Percentiles rank a stretch among this genome's conserved stretches.
These are phyloP conservation scores for Matsumyia berberina DNA, from an alignment of 2,888 invertebrate species.

Conservation along the genomic window DNA sequence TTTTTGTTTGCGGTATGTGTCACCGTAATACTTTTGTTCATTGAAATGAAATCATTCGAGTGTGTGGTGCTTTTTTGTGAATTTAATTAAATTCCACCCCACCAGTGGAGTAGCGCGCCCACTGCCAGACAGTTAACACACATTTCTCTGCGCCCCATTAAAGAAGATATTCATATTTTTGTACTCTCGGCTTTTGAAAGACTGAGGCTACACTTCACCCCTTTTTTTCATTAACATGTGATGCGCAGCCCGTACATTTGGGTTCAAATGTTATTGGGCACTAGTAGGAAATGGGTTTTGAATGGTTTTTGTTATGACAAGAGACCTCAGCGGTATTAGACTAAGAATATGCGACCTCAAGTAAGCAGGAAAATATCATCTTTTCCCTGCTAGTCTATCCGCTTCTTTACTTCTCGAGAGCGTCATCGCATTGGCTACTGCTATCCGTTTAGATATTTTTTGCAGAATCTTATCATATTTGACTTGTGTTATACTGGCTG, in stretches of 20 bases:
- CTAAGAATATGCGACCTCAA: no score
- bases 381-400: no score
- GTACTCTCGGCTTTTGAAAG: slow-evolving; percentile 15
- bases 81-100: slow-evolving; percentile 51
- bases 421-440: no score
- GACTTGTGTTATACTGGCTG: no score
- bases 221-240: slow-evolving; percentile 1
- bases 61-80: slow-evolving; percentile 43
- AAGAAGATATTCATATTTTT: slow-evolving; percentile 50
- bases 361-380: no score
- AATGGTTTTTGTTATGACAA: no score
- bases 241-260: background rate
- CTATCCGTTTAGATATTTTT: no score
- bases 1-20: slow-evolving; percentile 12
- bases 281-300: no score
- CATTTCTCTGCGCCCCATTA: slow-evolving; percentile 45
- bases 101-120: background rate
- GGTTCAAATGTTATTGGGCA: background rate
- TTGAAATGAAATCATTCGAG: slow-evolving; percentile 52
- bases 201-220: slow-evolving; percentile 22
- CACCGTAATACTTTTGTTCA: slow-evolving; percentile 33
- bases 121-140: slow-evolving; percentile 34
- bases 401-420: no score
- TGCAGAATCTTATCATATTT: no score
- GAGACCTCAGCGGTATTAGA: no score